These are phyloP conservation scores for Pseudococcus jackbeardsleyi DNA, from an alignment of 2,888 invertebrate species.

Conservation along the genomic window DNA sequence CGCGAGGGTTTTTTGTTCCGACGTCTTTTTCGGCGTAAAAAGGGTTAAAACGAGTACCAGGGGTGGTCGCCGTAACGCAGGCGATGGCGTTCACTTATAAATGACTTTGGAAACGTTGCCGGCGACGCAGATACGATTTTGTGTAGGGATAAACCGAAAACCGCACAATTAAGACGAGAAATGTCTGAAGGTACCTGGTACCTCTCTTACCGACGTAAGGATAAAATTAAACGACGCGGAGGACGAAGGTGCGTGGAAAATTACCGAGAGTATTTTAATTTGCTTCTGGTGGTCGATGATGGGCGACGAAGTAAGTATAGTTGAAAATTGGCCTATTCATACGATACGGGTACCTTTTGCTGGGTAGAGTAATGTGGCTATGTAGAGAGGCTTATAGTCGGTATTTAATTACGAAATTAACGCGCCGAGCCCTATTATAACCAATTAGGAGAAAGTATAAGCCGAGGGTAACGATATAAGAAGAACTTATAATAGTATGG, in stretches of 20 bases:
- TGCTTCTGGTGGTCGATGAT: not conserved
- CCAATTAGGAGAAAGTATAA: not conserved
- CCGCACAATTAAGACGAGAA: not conserved
- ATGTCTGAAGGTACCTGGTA: not conserved
- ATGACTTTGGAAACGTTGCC: not conserved
- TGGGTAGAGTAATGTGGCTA: not conserved
- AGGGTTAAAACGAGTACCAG: not conserved
- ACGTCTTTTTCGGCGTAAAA: not conserved
- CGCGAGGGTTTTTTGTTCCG: not conserved
- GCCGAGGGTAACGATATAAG: not conserved
- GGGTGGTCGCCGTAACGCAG: not conserved
- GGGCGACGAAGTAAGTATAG: not conserved
- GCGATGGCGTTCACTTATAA: not conserved
- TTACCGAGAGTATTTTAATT: not conserved
- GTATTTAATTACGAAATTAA: conserved; percentile 32
- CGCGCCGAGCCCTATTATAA: not conserved
- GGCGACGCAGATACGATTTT: not conserved
- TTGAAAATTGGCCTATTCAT: not conserved
- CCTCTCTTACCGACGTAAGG: not conserved
- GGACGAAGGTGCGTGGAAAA: not conserved
- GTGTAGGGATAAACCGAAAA: not conserved
- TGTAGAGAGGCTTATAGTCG: not conserved
- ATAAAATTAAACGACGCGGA: not conserved
- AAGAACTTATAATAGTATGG: not conserved
- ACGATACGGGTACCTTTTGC: not conserved